Evolutionary conservation across 1,140 invertebrate species (phyloP).

Genomic region (Branchinecta lynchi): DNA sequence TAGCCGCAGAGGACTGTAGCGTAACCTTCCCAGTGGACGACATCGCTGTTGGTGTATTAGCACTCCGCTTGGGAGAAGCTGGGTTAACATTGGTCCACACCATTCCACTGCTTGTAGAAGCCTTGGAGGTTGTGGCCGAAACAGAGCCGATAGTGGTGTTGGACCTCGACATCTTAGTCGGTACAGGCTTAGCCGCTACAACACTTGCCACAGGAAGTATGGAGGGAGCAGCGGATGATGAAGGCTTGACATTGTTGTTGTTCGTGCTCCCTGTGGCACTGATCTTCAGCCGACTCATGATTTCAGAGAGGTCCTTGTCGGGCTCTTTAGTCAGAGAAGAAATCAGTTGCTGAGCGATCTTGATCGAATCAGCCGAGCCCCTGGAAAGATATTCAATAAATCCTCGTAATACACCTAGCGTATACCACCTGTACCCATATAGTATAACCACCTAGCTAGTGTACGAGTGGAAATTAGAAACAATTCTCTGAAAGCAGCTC

Average conservation of each 20-base stretch:
- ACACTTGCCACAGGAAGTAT: conserved; percentile 20
- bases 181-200: conserved; percentile 18
- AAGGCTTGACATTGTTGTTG: conserved; percentile 12
- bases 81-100: conserved; percentile 8
- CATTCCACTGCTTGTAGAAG: conserved; percentile 13
- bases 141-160: conserved; percentile 26
- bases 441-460: no score
- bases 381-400: conserved; percentile 34
- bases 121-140: conserved; percentile 28
- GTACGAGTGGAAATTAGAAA: no score
- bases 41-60: conserved; percentile 16
- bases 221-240: conserved; percentile 14
- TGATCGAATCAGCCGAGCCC: conserved; percentile 74
- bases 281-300: conserved; percentile 37
- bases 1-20: conserved; percentile 19
- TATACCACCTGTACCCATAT: no score
- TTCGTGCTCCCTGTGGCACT: conserved; percentile 14
- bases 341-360: conserved; percentile 73
- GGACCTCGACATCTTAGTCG: conserved; percentile 21
- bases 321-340: conserved; percentile 76
- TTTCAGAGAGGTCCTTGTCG: conserved; percentile 72
- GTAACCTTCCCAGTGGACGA: not conserved
- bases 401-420: not conserved
- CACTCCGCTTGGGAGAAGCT: conserved; percentile 17
- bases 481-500: no score